Percentiles rank a stretch among this genome's conserved stretches.
phyloP scores from a whole-genome alignment of 2,797 vertebrate genomes.

The Sebastes miniatus region DNA sequence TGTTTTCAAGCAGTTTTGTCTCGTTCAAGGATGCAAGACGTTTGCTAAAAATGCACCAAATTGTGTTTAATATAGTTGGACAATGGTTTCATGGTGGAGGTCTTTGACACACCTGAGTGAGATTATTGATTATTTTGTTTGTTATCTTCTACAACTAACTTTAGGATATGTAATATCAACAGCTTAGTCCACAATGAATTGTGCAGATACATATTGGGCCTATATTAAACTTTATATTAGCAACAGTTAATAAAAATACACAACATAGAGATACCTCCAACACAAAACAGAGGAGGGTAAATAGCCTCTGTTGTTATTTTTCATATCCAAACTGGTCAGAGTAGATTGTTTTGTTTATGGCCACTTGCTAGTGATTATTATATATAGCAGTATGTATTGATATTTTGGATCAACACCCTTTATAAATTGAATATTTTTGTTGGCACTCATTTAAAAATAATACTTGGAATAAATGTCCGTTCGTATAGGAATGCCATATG shows the following conservation, averaged over 20 bases:
- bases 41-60: slow-evolving; percentile 3
- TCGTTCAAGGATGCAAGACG: background rate
- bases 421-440: background rate
- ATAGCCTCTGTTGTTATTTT: background rate
- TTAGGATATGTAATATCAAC: background rate
- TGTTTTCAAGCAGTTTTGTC: background rate
- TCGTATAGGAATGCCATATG: no score
- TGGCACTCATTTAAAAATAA: background rate
- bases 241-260: background rate
- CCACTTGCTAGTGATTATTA: background rate
- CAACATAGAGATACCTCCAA: background rate
- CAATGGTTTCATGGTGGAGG: background rate
- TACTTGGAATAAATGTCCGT: background rate
- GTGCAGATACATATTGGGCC: background rate
- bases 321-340: background rate
- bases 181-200: background rate
- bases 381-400: background rate
- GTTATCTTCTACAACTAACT: background rate
- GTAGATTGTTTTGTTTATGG: background rate
- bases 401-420: background rate
- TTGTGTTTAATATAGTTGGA: background rate
- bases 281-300: background rate
- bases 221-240: background rate
- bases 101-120: background rate
- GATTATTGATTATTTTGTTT: background rate